Conservation (phyloP, 2,888 invertebrate species). For the Heteromurus nitidus region DNA sequence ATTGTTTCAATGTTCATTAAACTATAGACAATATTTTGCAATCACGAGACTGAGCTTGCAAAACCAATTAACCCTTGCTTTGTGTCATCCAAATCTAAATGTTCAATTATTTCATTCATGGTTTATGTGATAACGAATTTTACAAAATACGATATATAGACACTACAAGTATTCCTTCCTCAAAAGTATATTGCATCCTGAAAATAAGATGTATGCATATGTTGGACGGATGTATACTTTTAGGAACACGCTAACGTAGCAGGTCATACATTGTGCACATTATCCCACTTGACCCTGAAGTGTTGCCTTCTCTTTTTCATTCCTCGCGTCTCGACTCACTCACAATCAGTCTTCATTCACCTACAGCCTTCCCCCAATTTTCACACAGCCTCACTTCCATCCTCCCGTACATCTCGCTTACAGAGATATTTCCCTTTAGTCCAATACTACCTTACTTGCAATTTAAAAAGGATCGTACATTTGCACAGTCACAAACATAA, state of each 20-base stretch:
- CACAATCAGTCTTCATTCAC: not conserved
- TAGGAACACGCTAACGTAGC: not conserved
- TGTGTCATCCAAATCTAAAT: no score
- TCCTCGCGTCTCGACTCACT: not conserved
- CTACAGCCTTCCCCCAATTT: constrained; percentile 52
- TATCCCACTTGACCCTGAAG: not conserved
- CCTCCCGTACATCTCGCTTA: not conserved
- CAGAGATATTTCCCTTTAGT: not conserved
- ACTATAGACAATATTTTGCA: no score
- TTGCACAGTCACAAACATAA: not conserved
- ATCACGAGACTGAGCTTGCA: no score
- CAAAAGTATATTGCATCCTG: not conserved
- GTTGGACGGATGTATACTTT: not conserved
- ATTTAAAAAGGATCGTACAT: not conserved
- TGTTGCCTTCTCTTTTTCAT: not conserved
- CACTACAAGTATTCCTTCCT: not conserved
- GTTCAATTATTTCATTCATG: no score
- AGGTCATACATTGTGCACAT: not conserved
- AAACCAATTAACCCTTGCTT: no score
- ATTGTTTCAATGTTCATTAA: no score
- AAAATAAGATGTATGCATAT: not conserved
- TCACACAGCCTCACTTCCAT: not conserved
- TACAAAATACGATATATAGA: not conserved
- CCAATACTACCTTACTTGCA: not conserved
- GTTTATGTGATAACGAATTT: no score